Conservation (phyloP, 2,888 invertebrate genomes). For the Coelopa pilipes region DNA sequence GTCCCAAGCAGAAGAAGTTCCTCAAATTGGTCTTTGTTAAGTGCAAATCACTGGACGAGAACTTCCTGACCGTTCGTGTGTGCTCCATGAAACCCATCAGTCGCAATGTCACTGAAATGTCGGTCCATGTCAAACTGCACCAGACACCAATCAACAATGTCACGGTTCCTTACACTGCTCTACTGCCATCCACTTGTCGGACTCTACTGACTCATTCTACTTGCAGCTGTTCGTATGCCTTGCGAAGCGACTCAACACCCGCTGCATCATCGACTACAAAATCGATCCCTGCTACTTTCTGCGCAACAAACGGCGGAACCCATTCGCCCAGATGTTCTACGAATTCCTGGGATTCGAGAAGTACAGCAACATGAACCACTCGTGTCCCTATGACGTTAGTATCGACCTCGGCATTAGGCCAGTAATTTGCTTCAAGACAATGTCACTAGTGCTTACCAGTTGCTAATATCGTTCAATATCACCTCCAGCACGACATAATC, state of each 20-base stretch:
- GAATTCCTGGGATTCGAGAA: constrained; percentile 25
- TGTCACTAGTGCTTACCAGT: background rate
- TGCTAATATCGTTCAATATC: background rate
- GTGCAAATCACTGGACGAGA: constrained; percentile 27
- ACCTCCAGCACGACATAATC: constrained; percentile 37
- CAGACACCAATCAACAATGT: constrained; percentile 26
- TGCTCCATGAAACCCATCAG: constrained; percentile 37
- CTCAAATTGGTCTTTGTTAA: constrained; percentile 28
- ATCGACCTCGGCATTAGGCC: too few relatives aligned
- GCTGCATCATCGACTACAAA: constrained; percentile 15
- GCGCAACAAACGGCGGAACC: constrained; percentile 37
- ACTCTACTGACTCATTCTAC: background rate
- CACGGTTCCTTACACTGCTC: background rate
- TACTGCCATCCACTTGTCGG: background rate
- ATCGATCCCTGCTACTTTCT: constrained; percentile 40
- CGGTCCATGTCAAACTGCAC: constrained; percentile 10
- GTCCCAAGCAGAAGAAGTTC: background rate
- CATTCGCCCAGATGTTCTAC: constrained; percentile 36
- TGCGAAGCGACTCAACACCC: background rate
- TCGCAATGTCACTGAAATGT: constrained; percentile 31
- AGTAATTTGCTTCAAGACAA: too few relatives aligned
- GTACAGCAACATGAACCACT: constrained; percentile 41
- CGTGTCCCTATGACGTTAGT: constrained; percentile 39
- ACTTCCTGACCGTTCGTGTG: constrained; percentile 4
- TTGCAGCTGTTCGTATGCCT: background rate